Percentiles rank a stretch among this genome's conserved stretches.
These are phyloP conservation scores for Aphyosemion australe DNA, from an alignment of 2,113 vertebrate species.

Conservation along the genomic window DNA sequence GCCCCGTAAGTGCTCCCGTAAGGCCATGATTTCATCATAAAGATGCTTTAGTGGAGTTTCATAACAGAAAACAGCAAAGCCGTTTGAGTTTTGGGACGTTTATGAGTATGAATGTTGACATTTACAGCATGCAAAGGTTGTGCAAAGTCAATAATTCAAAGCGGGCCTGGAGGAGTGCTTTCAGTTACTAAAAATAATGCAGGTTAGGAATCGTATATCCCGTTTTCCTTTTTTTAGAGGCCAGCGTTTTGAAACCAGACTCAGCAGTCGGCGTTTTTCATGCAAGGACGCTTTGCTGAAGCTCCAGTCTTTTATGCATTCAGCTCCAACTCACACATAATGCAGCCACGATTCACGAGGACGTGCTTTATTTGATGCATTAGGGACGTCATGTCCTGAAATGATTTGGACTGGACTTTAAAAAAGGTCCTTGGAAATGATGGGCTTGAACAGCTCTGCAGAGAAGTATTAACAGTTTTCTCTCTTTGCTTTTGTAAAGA, in stretches of 20 bases:
- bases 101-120: constrained; percentile 8
- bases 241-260: constrained; percentile 6
- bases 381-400: neutral
- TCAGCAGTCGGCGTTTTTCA: constrained; percentile 2
- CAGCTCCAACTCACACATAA: constrained; percentile 8
- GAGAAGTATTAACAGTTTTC: neutral
- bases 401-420: constrained; percentile 8
- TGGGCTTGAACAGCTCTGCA: neutral
- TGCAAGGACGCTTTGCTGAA: neutral
- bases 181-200: neutral
- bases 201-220: neutral
- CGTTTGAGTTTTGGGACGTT: neutral
- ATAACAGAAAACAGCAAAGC: neutral
- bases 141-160: neutral
- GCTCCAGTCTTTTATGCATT: constrained; percentile 6
- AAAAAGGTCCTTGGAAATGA: constrained; percentile 9
- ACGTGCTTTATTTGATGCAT: neutral
- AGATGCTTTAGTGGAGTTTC: neutral
- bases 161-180: neutral
- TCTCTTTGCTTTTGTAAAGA: neutral
- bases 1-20: too few relatives aligned
- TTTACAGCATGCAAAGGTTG: constrained; percentile 17
- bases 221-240: neutral
- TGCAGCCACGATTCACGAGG: neutral
- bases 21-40: neutral